Conservation (phyloP, 2,113 vertebrate genomes). For the Thermophis baileyi region DNA sequence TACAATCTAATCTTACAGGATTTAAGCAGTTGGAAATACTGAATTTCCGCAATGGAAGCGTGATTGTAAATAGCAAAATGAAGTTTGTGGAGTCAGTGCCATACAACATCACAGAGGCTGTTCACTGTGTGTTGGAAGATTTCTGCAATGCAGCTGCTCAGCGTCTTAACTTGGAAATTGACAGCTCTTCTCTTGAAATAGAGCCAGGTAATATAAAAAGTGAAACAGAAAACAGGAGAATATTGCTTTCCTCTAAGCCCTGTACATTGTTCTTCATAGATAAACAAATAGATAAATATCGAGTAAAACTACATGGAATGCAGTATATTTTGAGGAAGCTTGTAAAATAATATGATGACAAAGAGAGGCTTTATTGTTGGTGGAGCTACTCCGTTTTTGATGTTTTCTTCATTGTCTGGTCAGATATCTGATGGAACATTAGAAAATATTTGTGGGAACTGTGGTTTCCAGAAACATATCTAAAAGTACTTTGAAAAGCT, state of each 20-base stretch:
- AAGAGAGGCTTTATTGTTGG: background rate
- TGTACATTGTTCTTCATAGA: background rate
- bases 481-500: background rate
- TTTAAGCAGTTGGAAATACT: conserved; percentile 92
- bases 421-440: background rate
- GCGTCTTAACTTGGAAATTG: conserved; percentile 81
- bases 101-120: conserved; percentile 85
- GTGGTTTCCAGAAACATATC: background rate
- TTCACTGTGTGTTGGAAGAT: conserved; percentile 82
- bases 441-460: background rate
- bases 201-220: conserved; percentile 78
- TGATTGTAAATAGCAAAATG: conserved; percentile 90
- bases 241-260: background rate
- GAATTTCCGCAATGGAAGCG: conserved; percentile 87
- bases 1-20: conserved; percentile 87
- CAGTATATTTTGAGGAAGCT: background rate
- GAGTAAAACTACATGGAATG: background rate
- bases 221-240: background rate
- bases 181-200: conserved; percentile 82
- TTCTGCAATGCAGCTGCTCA: conserved; percentile 76
- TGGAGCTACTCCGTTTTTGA: background rate
- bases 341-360: background rate
- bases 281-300: background rate
- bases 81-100: conserved; percentile 84
- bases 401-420: background rate